These are phyloP conservation scores for Hipparchia semele DNA, from an alignment of 2,888 invertebrate species.

Conservation along the genomic window DNA sequence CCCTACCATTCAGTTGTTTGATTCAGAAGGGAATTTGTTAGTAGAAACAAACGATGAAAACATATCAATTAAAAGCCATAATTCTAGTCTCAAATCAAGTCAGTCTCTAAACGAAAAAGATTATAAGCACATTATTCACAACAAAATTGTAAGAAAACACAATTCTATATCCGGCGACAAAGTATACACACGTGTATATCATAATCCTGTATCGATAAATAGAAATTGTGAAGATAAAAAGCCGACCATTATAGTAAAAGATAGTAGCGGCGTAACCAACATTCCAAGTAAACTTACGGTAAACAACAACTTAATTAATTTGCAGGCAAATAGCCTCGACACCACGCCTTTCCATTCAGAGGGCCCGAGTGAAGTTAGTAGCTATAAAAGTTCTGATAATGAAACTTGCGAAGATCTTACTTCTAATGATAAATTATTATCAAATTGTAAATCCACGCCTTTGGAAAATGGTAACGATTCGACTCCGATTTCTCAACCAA, in stretches of 20 bases:
- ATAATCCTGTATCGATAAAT: conserved; percentile 49
- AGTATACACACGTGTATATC: conserved; percentile 73
- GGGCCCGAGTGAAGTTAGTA: conserved; percentile 72
- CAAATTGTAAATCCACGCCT: conserved; percentile 45
- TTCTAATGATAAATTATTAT: conserved; percentile 37
- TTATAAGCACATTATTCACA: conserved; percentile 66
- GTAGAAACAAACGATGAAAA: conserved; percentile 84
- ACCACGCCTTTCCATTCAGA: conserved; percentile 69
- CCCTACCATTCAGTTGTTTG: conserved; percentile 85
- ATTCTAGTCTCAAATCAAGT: conserved; percentile 59
- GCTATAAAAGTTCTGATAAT: conserved; percentile 80
- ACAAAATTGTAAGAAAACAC: conserved; percentile 65
- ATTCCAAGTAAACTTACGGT: conserved; percentile 73
- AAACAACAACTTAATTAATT: conserved; percentile 61
- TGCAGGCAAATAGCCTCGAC: conserved; percentile 64
- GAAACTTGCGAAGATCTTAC: conserved; percentile 63
- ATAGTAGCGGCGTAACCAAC: conserved; percentile 64
- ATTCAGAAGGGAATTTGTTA: conserved; percentile 84
- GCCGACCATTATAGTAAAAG: conserved; percentile 54
- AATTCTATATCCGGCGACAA: conserved; percentile 74
- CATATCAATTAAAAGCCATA: conserved; percentile 74
- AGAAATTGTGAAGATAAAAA: conserved; percentile 48
- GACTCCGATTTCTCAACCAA: conserved; percentile 44
- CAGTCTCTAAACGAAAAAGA: conserved; percentile 71
- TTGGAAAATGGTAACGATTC: conserved; percentile 47